Base-by-base conservation (phyloP, 2,888 invertebrate species). In the Tenthredo amoena region DNA sequence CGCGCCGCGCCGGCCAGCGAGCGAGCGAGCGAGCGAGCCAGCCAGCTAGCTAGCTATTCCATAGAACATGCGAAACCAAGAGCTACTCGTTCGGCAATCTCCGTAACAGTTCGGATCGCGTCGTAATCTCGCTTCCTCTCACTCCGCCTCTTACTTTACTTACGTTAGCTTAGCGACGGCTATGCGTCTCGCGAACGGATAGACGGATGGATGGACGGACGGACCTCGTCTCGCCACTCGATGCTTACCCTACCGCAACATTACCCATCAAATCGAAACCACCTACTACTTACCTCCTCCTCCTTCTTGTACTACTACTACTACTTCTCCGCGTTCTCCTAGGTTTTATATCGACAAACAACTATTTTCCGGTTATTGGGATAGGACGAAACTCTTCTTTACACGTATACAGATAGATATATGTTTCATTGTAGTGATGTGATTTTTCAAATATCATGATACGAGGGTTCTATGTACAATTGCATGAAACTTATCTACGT, bases 31-130 rank as follows among this genome's bases (percentile, higher is more conserved):
- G 7, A 72, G 72, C 40, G 43, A 43, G 71, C 50, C 47, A 84
- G 68, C 71, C n/a, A 47, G 47, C 84, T 26, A 62, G 62, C 26
- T 21, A 62, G 84, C 74, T 50, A 74, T 77, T 84, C 85, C 85
- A 79, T 81, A 62, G 95, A 95, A 95, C 95, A 95, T 95, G 95
- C 94, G 93, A 91, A 94, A 94, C 93, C 93, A 94, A 94, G 94
- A 94, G 94, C 94, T 91, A 94, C 94, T 93, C 94, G 94, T 93
- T 95, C 95, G 95, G 95, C 92, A 87, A 91, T 87, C 86, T 88
- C 91, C 93, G 93, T 90, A 89, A 89, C 88, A 88, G 87, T 93
- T 93, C 92, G 91, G 88, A 90, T 89, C 88, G 88, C 88, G 88
- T 94, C 95, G 95, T 94, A 93, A 47, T 84, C 85, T 50, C 34